Base-by-base conservation (phyloP, 1,140 invertebrate genomes). In the Ceratosolen fusciceps region DNA sequence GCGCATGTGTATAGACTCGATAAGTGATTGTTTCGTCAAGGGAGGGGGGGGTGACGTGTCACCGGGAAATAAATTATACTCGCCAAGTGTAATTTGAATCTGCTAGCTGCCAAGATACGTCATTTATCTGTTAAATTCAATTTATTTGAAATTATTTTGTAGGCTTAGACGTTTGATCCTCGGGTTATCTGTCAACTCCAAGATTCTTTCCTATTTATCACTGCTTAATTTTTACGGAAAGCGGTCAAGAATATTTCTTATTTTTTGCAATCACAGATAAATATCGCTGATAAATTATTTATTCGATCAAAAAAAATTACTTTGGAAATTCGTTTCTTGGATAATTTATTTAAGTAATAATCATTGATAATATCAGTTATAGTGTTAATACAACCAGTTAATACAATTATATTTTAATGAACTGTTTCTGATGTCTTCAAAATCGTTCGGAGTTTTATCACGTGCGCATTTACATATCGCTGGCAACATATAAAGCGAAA, bases 11-110 rank as follows among this genome's bases (percentile, higher is more conserved):
- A 62, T 9, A 47, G 67, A 56, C 71, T 9, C 67, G 68, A 67
- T 47, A 70, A 65, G 75, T 68, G 34, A 78, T 74, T 74, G 58
- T 82, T 49, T 75, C 72, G 54, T 49, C 9, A 60, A 60, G 58
- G 34, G 7, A 67, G 58, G 34, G 7, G 75, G 21, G 75, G 71
- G 31, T 68, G 67, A 77, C 37, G 62, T 8, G 29, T 52, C 26
- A 47, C 19, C 24, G 70, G 47, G 29, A 52, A 54, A 72, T 47
- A 12, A 54, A 70, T 65, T 47, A 9, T 7, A 49, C 37, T 26
- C 12, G 7, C 10, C 54, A 37, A 19, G 56, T 26, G 58, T 14
- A 49, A 31, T n/a, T 14, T 24, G 54, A 70, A 70, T 67, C 39
- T 77, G 31, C 65, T 77, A 68, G 43, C 19, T 60, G 75, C 39